Evolutionary conservation across 2,797 vertebrate genomes (phyloP).

Genomic region (Spinibarbus caldwelli): DNA sequence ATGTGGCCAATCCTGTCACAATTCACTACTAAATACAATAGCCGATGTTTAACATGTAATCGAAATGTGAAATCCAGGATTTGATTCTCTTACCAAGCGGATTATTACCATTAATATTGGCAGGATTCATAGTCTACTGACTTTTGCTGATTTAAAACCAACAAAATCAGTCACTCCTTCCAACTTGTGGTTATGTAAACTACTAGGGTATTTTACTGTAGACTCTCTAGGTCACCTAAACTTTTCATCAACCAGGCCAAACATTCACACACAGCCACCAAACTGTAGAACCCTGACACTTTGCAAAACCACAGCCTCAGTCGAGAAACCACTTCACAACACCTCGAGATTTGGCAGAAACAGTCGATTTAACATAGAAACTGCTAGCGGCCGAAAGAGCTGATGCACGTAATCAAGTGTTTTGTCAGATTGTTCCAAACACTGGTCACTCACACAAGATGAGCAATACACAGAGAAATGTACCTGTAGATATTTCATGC

Average conservation of each 20-base stretch:
- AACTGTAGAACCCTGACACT: not conserved
- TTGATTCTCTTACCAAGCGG: conserved; percentile 7
- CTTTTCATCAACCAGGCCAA: conserved; percentile 24
- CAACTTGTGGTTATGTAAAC: conserved; percentile 6
- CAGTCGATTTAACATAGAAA: conserved; percentile 46
- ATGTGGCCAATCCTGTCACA: conserved; percentile 1
- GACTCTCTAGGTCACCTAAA: not conserved
- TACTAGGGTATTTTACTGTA: not conserved
- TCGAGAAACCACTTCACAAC: conserved; percentile 51
- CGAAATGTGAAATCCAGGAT: conserved; percentile 30
- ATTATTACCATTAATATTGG: conserved; percentile 21
- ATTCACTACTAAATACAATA: not conserved
- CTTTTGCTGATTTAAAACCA: not conserved
- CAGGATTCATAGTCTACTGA: conserved; percentile 4
- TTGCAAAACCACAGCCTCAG: conserved; percentile 26
- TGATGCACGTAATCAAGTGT: conserved; percentile 49
- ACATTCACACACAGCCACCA: not conserved
- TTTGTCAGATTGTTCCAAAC: conserved; percentile 57
- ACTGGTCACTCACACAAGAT: conserved; percentile 65
- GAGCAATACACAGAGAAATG: conserved; percentile 65
- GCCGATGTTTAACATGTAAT: conserved; percentile 18
- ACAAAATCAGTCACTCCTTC: not conserved
- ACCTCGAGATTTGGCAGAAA: conserved; percentile 49
- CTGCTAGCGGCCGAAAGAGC: conserved; percentile 32
- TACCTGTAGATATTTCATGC: conserved; percentile 68